Percentiles rank a stretch among this genome's conserved stretches.
Evolutionary conservation across 1,140 invertebrate genomes (phyloP).

Genomic region (Drosophila paulistorum): DNA sequence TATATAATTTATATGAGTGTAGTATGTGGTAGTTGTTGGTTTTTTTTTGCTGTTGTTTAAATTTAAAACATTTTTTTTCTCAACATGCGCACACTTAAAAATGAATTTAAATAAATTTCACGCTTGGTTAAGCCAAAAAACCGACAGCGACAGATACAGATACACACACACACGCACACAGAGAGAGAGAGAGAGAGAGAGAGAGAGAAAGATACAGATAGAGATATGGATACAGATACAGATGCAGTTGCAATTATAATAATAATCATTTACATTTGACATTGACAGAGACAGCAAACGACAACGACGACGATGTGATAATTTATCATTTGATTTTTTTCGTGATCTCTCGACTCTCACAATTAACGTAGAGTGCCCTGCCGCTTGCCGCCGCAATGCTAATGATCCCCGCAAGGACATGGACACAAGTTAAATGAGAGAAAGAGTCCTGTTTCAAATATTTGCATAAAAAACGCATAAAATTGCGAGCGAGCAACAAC

Average conservation of each 20-base stretch:
- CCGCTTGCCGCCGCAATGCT: conserved; percentile 22
- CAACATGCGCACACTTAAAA: conserved; percentile 78
- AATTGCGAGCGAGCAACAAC: conserved; percentile 36
- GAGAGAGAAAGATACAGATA: not conserved
- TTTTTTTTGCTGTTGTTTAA: conserved; percentile 27
- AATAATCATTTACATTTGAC: conserved; percentile 81
- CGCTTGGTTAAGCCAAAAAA: conserved; percentile 70
- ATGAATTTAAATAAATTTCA: conserved; percentile 82
- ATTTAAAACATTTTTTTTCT: conserved; percentile 46
- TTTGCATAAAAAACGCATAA: conserved; percentile 80
- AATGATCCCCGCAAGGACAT: conserved; percentile 49
- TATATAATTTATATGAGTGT: conserved; percentile 15
- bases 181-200: too few species aligned
- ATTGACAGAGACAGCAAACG: conserved; percentile 41
- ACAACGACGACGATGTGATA: conserved; percentile 41
- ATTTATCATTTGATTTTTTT: conserved; percentile 78
- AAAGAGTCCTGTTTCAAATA: conserved; percentile 29
- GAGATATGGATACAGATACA: conserved; percentile 30
- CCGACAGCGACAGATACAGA: conserved; percentile 46
- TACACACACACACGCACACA: conserved; percentile 24
- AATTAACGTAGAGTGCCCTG: conserved; percentile 42
- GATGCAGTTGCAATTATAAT: conserved; percentile 70
- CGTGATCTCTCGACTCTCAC: conserved; percentile 31
- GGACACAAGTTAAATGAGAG: conserved; percentile 13
- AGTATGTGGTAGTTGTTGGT: conserved; percentile 12